Percentiles rank a stretch among this genome's conserved stretches.
Conservation (phyloP, 2,888 invertebrate genomes). For the Dermolepida albohirtum region DNA sequence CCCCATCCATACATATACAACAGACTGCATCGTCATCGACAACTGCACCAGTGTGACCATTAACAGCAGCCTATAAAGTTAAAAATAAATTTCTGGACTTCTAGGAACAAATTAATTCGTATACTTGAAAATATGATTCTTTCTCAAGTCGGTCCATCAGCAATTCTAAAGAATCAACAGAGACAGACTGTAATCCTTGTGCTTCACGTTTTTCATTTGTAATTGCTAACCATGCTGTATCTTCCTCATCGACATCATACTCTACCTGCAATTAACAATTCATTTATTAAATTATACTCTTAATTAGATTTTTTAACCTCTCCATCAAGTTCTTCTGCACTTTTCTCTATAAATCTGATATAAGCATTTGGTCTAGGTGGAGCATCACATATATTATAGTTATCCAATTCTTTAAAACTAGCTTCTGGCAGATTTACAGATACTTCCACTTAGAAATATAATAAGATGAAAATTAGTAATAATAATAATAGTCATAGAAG, state of each 20-base stretch:
- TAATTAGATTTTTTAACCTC: constrained; percentile 64
- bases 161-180: constrained; percentile 91
- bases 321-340: constrained; percentile 93
- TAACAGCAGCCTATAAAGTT: constrained; percentile 71
- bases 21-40: constrained; percentile 99
- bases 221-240: constrained; percentile 91
- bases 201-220: constrained; percentile 87
- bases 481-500: background rate
- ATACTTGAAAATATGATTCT: constrained; percentile 93
- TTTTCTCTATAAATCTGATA: constrained; percentile 94
- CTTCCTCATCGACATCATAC: constrained; percentile 99
- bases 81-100: no score
- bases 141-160: constrained; percentile 98
- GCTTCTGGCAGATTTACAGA: constrained; percentile 71
- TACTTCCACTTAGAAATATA: constrained; percentile 51
- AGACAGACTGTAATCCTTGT: constrained; percentile 79
- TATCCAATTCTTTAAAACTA: constrained; percentile 76
- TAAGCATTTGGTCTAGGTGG: constrained; percentile 89
- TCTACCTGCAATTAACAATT: constrained; percentile 70
- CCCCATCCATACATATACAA: constrained; percentile 98
- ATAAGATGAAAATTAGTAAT: background rate
- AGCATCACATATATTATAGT: constrained; percentile 85
- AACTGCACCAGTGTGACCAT: constrained; percentile 77
- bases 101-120: background rate
- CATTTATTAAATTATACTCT: background rate